Percentiles rank a stretch among this genome's conserved stretches.
Conservation (phyloP, 1,140 invertebrate genomes). For the Leptinotarsa texana region DNA sequence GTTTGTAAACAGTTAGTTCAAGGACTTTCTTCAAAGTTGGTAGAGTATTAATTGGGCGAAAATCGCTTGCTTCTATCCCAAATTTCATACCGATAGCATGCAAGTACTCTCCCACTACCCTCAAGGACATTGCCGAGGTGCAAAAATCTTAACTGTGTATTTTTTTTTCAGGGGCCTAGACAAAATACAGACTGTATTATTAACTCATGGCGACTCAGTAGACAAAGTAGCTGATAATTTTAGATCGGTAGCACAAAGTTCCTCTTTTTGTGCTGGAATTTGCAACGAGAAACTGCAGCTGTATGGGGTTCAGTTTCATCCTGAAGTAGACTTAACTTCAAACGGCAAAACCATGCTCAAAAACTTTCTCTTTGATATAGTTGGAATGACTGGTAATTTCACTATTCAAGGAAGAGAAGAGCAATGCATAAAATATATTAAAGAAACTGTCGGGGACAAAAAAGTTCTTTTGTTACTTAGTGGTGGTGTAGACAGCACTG, state of each 20-base stretch:
- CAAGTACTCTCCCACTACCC: too few relatives aligned
- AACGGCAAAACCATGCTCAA: conserved; percentile 90
- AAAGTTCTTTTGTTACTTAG: conserved; percentile 84
- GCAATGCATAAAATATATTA: conserved; percentile 94
- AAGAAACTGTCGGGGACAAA: conserved; percentile 77
- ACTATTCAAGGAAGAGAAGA: conserved; percentile 86
- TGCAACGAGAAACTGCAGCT: conserved; percentile 88
- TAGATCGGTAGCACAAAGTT: conserved; percentile 80
- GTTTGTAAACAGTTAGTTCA: too few relatives aligned
- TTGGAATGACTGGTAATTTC: conserved; percentile 83
- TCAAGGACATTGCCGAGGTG: too few relatives aligned
- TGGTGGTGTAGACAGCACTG: conserved; percentile 97
- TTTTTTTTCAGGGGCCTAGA: conserved; percentile 73
- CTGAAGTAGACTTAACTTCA: conserved; percentile 86
- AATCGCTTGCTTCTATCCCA: too few relatives aligned
- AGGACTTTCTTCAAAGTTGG: too few relatives aligned
- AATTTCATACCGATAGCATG: too few relatives aligned
- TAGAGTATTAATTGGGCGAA: too few relatives aligned
- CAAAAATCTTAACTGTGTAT: neutral
- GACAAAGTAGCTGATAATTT: conserved; percentile 87
- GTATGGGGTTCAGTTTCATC: conserved; percentile 98
- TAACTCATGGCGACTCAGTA: conserved; percentile 97
- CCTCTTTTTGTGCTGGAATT: conserved; percentile 86
- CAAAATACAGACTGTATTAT: conserved; percentile 84
- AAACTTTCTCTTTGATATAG: conserved; percentile 94